These are phyloP conservation scores for Alloplasta piceator DNA, from an alignment of 2,888 invertebrate genomes.

Conservation along the genomic window DNA sequence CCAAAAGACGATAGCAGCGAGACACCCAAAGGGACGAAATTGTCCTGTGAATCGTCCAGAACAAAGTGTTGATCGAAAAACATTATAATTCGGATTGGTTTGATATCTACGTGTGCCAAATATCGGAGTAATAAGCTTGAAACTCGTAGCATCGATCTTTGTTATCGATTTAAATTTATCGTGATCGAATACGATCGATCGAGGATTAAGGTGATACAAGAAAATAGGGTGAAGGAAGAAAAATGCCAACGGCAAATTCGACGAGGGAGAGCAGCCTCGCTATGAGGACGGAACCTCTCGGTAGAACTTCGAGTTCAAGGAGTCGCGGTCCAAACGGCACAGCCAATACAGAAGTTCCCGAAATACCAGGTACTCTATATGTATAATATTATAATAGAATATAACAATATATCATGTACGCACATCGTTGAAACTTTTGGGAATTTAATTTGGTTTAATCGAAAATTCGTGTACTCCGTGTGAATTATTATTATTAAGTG, in stretches of 20 bases:
- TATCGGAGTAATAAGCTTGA: slow-evolving; percentile 22
- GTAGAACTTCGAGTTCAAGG: slow-evolving; percentile 79
- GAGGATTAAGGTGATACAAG: slow-evolving; percentile 1
- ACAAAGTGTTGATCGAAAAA: slow-evolving; percentile 28
- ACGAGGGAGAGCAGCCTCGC: slow-evolving; percentile 79
- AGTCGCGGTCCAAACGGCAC: slow-evolving; percentile 80
- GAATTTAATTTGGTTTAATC: no score
- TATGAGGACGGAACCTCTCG: slow-evolving; percentile 80
- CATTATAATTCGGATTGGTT: slow-evolving; percentile 36
- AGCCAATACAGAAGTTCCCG: slow-evolving; percentile 78
- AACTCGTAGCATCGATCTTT: background rate
- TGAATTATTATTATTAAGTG: no score
- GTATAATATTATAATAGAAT: no score
- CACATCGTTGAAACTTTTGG: no score
- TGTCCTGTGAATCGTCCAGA: slow-evolving; percentile 36
- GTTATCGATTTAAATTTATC: background rate
- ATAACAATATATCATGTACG: no score
- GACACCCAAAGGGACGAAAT: slow-evolving; percentile 32
- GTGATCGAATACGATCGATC: background rate
- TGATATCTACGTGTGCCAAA: slow-evolving; percentile 55
- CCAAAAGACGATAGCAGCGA: slow-evolving; percentile 45
- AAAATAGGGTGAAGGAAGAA: background rate
- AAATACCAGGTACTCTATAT: slow-evolving; percentile 72
- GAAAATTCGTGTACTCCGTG: no score
- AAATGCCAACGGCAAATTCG: slow-evolving; percentile 72